Conservation (phyloP, 1,140 invertebrate genomes). For the Mya arenaria region DNA sequence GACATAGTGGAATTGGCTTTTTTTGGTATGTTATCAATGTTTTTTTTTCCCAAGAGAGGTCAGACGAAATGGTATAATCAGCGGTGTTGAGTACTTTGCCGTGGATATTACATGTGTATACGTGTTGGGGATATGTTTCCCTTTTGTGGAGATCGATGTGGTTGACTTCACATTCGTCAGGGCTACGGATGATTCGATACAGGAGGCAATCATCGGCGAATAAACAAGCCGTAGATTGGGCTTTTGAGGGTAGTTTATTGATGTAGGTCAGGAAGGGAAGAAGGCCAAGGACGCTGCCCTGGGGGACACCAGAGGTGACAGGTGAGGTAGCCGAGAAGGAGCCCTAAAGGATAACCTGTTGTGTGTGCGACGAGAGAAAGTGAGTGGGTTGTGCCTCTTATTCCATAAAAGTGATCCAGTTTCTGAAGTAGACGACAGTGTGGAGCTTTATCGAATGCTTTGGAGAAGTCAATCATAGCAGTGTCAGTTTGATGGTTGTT, state of each 20-base stretch:
- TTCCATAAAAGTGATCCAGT: too few species aligned
- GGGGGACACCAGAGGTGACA: conserved; percentile 6
- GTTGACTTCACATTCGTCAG: too few species aligned
- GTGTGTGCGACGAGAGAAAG: not conserved
- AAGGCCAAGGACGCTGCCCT: not conserved
- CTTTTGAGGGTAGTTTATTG: too few species aligned
- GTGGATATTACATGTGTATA: too few species aligned
- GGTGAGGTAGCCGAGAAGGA: conserved; percentile 5
- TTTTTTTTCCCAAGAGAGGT: conserved; percentile 27
- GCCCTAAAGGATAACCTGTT: not conserved
- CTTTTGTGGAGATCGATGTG: too few species aligned
- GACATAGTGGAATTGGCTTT: conserved; percentile 31
- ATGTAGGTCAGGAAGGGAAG: too few species aligned
- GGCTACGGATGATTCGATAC: too few species aligned
- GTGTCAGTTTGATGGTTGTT: conserved; percentile 5
- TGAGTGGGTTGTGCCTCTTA: not conserved
- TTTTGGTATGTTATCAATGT: not conserved
- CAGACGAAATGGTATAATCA: not conserved
- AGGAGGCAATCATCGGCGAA: too few species aligned
- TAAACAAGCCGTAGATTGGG: too few species aligned
- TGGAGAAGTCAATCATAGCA: not conserved
- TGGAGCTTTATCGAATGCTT: not conserved
- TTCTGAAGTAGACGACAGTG: not conserved
- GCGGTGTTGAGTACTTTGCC: too few species aligned
- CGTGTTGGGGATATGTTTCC: too few species aligned